These are phyloP conservation scores for Pagetopsis macropterus DNA, from an alignment of 2,797 vertebrate species.

Conservation along the genomic window DNA sequence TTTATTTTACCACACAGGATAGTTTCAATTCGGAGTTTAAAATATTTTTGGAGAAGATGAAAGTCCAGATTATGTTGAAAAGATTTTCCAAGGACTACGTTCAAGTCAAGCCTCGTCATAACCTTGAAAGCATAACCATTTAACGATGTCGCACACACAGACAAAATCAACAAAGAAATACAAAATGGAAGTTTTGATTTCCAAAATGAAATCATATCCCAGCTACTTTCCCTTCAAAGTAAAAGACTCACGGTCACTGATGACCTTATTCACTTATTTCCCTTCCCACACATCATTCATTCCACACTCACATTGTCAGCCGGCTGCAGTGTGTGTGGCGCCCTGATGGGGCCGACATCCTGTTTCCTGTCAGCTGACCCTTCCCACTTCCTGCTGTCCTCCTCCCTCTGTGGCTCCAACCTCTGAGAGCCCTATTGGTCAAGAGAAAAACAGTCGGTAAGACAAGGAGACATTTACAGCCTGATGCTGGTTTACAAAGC, in stretches of 20 bases:
- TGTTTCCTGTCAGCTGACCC: slow-evolving; percentile 86
- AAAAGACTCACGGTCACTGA: not conserved
- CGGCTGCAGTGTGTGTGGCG: slow-evolving; percentile 83
- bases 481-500: not conserved
- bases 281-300: slow-evolving; percentile 10
- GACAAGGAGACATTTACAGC: not conserved
- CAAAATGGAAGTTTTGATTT: not conserved
- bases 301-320: slow-evolving; percentile 85
- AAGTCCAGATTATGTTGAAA: too few species aligned
- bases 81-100: too few species aligned
- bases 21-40: too few species aligned
- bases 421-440: slow-evolving; percentile 88
- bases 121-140: too few species aligned
- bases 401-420: slow-evolving; percentile 85
- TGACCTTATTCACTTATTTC: not conserved
- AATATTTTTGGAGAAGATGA: too few species aligned
- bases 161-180: not conserved
- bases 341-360: slow-evolving; percentile 77
- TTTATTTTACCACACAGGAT: too few species aligned
- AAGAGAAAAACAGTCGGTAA: slow-evolving; percentile 22
- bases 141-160: not conserved
- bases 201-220: not conserved
- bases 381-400: slow-evolving; percentile 88
- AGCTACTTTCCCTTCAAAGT: not conserved
- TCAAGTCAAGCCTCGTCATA: too few species aligned